Evolutionary conservation across 2,797 vertebrate genomes (phyloP), one percentile per base, ranked within the genome.

Genomic region (Chromis chromis): DNA sequence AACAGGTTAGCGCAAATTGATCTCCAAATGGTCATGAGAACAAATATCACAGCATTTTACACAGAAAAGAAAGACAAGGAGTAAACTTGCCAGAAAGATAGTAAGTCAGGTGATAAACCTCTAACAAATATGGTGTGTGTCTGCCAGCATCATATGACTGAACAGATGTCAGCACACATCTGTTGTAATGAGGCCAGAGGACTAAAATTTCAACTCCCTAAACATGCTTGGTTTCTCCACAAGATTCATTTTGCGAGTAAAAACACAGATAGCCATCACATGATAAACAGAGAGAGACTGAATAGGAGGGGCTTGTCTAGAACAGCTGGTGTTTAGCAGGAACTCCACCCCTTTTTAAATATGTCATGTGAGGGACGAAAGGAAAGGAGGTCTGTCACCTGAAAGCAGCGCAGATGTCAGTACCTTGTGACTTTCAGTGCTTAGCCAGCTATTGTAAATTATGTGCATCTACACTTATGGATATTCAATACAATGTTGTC

Each of bases 311-410:
- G 28, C 28, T 24, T 31, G n/a, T 4, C 21, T 25, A 2, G 46
- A 63, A 31, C 74, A 64, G 67, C 70, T 83, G 72, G 16, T 16
- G n/a, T 74, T 59, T 1, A 50, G n/a, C 36, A 68, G 12, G 50
- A 27, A 50, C 11, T 46, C 8, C 21, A 62, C 21, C 56, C 13
- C 44, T 22, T 17, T 28, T 58, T 39, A 71, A 52, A 46, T 0
- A 9, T 55, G 28, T 72, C 12, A 61, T 17, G 64, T 53, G 57
- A 48, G n/a, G 13, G 27, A 49, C 25, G 31, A 4, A 25, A 27
- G 13, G n/a, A 31, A n/a, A 6, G 8, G 21, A 3, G 12, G 13
- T 19, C 14, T 28, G 33, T 27, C 13, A 22, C 4, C 17, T 36
- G 33, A 9, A 39, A 9, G 28, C 2, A 31, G 28, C 28, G 6